These are phyloP conservation scores for Rhea americana DNA, from an alignment of 2,113 vertebrate genomes.

Conservation along the genomic window DNA sequence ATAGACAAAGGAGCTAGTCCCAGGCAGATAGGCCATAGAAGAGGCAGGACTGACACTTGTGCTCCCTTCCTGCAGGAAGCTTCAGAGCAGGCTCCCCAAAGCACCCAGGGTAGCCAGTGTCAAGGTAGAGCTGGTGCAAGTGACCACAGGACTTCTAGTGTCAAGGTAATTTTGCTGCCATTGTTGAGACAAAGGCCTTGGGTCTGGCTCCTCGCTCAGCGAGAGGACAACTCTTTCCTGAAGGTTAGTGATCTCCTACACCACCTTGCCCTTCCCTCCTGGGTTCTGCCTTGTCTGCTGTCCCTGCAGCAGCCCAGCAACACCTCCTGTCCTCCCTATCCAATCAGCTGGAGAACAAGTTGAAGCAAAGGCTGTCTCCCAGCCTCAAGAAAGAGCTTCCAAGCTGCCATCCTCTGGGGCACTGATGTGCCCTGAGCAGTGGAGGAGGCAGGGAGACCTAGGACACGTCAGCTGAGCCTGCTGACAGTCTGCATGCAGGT, in stretches of 20 bases:
- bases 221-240: neutral
- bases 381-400: neutral
- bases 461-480: neutral
- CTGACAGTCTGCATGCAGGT: fast-evolving
- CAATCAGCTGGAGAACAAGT: neutral
- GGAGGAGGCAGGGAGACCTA: neutral
- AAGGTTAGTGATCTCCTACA: neutral
- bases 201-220: neutral
- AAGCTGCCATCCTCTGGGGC: neutral
- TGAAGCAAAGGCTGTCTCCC: neutral
- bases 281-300: neutral
- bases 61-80: neutral
- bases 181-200: neutral
- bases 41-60: neutral
- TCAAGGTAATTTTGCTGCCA: neutral
- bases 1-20: neutral
- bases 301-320: neutral
- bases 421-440: neutral
- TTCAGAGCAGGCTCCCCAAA: neutral
- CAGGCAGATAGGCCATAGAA: neutral
- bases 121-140: neutral
- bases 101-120: neutral
- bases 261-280: neutral
- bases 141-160: neutral
- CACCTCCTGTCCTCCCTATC: neutral